Percentiles rank a stretch among this genome's conserved stretches.
Evolutionary conservation across 2,888 invertebrate genomes (phyloP).

Genomic region (Metallyticus violacea): DNA sequence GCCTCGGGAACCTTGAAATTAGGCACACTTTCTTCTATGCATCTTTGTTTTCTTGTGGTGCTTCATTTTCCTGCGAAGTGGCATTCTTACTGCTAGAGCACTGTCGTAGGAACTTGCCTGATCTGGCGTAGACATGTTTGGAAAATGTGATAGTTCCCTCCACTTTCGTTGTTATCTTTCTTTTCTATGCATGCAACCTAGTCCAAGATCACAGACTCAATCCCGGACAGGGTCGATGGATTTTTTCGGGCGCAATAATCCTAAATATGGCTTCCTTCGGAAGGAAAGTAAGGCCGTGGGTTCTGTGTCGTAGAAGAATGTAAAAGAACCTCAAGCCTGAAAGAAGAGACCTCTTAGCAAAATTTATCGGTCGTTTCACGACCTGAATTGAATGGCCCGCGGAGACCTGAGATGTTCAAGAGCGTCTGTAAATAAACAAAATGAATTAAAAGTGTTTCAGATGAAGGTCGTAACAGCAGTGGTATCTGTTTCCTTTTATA

Average conservation of each 20-base stretch:
- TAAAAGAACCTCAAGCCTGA: too few relatives aligned
- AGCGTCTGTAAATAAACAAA: too few relatives aligned
- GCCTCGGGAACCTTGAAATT: constrained; percentile 70
- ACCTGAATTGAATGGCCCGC: too few relatives aligned
- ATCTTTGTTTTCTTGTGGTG: background rate
- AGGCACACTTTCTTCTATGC: constrained; percentile 49
- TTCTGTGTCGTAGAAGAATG: too few relatives aligned
- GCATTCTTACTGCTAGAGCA: constrained; percentile 42
- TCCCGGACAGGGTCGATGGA: too few relatives aligned
- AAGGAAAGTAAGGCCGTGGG: too few relatives aligned
- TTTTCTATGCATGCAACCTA: background rate
- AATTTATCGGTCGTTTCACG: too few relatives aligned
- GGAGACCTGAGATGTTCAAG: too few relatives aligned
- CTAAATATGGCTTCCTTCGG: too few relatives aligned
- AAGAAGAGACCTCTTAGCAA: too few relatives aligned
- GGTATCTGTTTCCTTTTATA: constrained; percentile 4
- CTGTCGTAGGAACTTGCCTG: constrained; percentile 56
- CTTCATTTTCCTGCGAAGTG: background rate
- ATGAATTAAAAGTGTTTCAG: too few relatives aligned
- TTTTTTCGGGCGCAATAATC: too few relatives aligned
- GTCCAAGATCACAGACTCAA: constrained; percentile 13
- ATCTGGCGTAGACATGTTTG: constrained; percentile 44
- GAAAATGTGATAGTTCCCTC: background rate
- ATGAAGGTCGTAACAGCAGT: background rate
- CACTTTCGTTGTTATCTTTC: background rate